phyloP scores from a whole-genome alignment of 2,113 vertebrate genomes.

The Vireo altiloquus region DNA sequence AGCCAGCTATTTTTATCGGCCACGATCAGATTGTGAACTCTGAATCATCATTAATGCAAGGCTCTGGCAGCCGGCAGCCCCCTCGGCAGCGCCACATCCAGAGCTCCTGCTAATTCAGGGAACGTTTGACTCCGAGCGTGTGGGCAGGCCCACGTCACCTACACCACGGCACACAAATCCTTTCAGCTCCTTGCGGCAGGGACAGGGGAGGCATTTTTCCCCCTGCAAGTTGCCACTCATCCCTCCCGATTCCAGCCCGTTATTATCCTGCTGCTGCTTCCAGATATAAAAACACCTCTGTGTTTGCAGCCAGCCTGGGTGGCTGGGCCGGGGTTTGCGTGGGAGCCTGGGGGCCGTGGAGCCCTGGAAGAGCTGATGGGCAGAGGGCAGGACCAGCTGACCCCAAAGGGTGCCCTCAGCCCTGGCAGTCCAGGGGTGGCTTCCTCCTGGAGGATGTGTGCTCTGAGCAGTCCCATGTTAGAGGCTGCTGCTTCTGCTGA shows the following conservation, averaged over 20 bases:
- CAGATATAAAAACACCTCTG: slow-evolving; percentile 8
- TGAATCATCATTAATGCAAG: slow-evolving; percentile 66
- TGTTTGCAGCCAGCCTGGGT: not conserved
- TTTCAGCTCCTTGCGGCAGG: not conserved
- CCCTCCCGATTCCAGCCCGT: not conserved
- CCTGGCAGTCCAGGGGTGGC: accelerated
- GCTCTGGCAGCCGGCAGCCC: slow-evolving; percentile 14
- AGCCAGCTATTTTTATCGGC: slow-evolving; percentile 53
- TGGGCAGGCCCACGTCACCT: slow-evolving; percentile 60
- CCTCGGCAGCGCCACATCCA: not conserved
- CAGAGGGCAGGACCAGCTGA: not conserved
- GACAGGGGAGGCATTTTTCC: not conserved
- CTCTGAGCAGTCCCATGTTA: not conserved
- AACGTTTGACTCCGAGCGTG: slow-evolving; percentile 4
- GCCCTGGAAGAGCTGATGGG: not conserved
- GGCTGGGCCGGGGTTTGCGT: not conserved
- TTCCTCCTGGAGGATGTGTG: not conserved
- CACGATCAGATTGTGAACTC: slow-evolving; percentile 46
- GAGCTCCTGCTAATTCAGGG: slow-evolving; percentile 53
- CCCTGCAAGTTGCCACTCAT: not conserved
- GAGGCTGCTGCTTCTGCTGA: not conserved
- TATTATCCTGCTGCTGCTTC: not conserved
- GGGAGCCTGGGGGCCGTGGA: not conserved
- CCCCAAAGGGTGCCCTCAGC: not conserved
- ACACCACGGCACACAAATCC: not conserved